Evolutionary conservation across 2,797 vertebrate species (phyloP).

Genomic region (Arrhamphus sclerolepis): DNA sequence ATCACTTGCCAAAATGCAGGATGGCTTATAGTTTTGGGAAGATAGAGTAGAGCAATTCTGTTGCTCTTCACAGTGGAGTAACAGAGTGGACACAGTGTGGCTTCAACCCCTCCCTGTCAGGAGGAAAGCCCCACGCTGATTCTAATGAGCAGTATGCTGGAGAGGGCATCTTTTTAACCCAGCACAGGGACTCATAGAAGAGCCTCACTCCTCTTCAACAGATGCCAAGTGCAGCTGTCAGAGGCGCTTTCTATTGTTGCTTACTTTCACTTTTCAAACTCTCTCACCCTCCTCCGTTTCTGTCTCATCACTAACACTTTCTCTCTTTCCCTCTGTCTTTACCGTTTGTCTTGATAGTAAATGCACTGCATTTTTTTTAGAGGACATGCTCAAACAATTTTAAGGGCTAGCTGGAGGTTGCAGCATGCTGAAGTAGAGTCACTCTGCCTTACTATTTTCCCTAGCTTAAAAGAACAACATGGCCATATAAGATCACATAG

Average conservation of each 20-base stretch:
- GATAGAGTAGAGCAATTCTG: slow-evolving; percentile 62
- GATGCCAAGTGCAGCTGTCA: slow-evolving; percentile 95
- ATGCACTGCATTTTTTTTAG: slow-evolving; percentile 57
- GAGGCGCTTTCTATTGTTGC: slow-evolving; percentile 77
- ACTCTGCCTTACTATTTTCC: slow-evolving; percentile 47
- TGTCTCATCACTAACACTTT: slow-evolving; percentile 27
- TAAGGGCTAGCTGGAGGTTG: slow-evolving; percentile 65
- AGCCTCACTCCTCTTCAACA: slow-evolving; percentile 87
- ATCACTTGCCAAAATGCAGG: slow-evolving; percentile 36
- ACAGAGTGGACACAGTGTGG: slow-evolving; percentile 80
- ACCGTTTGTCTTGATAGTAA: slow-evolving; percentile 50
- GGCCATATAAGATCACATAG: slow-evolving; percentile 69
- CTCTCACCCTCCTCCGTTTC: slow-evolving; percentile 22
- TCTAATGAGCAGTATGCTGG: slow-evolving; percentile 90
- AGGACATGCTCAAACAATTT: slow-evolving; percentile 50
- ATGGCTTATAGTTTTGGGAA: slow-evolving; percentile 61
- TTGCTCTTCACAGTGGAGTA: slow-evolving; percentile 75
- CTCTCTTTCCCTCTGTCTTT: slow-evolving; percentile 25
- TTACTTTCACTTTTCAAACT: slow-evolving; percentile 54
- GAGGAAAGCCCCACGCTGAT: slow-evolving; percentile 84
- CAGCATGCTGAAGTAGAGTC: slow-evolving; percentile 57
- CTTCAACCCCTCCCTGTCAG: slow-evolving; percentile 68
- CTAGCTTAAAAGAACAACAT: slow-evolving; percentile 66
- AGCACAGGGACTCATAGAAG: slow-evolving; percentile 89
- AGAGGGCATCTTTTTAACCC: slow-evolving; percentile 93